Percentiles rank a stretch among this genome's conserved stretches.
These are phyloP conservation scores for Cololabis saira DNA, from an alignment of 2,113 vertebrate genomes.

Conservation along the genomic window DNA sequence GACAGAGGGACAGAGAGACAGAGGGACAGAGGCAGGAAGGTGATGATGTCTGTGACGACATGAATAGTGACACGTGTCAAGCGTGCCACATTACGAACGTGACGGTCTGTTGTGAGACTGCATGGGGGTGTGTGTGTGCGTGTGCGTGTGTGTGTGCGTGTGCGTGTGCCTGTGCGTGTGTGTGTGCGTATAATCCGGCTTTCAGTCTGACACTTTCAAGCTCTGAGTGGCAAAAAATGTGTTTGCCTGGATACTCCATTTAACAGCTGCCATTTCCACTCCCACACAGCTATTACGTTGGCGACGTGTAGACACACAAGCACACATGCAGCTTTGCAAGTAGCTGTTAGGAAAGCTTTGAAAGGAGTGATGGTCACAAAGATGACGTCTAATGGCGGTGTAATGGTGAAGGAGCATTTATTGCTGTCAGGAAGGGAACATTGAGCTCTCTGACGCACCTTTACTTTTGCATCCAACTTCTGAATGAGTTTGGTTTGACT, in stretches of 20 bases:
- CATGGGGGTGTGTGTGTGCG: too few species aligned
- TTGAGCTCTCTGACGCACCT: slow-evolving; percentile 17
- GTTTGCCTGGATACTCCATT: slow-evolving; percentile 54
- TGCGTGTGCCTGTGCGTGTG: too few species aligned
- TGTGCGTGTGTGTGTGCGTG: slow-evolving; percentile 1
- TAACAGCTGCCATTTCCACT: slow-evolving; percentile 66
- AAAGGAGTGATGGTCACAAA: slow-evolving; percentile 9
- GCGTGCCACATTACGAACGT: slow-evolving; percentile 35
- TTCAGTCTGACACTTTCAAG: slow-evolving; percentile 48
- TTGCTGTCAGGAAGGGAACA: slow-evolving; percentile 12
- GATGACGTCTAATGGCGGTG: slow-evolving; percentile 5
- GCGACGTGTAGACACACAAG: slow-evolving; percentile 23
- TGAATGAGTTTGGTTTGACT: not conserved
- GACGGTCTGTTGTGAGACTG: slow-evolving; percentile 42
- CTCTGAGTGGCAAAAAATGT: slow-evolving; percentile 37
- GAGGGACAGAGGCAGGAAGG: too few species aligned
- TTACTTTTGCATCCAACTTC: slow-evolving; percentile 3
- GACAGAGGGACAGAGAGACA: too few species aligned
- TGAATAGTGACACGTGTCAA: slow-evolving; percentile 50
- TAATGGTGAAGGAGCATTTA: slow-evolving; percentile 24
- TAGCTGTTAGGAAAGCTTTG: slow-evolving; percentile 26
- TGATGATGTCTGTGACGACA: not conserved
- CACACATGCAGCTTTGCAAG: slow-evolving; percentile 3
- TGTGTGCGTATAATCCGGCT: slow-evolving; percentile 4
- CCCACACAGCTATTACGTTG: slow-evolving; percentile 51